Base-by-base conservation (phyloP, 2,797 vertebrate genomes). In the Pangasius krempfi region DNA sequence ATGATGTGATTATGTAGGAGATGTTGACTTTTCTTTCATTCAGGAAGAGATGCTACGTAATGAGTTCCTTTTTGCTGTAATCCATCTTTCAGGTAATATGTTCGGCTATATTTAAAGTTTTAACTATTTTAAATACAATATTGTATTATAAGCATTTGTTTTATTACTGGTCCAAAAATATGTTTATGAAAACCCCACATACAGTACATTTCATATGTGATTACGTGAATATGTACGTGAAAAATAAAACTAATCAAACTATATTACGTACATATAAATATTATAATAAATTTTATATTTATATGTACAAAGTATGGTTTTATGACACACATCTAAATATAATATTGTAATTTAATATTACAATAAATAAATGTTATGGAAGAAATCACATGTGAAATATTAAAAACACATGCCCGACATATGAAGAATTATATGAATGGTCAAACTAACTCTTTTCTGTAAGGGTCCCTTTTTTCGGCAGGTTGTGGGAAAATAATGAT, bases 61-160 rank as follows among this genome's bases (percentile, higher is more conserved):
- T 66, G 84, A 54, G 25, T 81, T 90, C 56, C 6, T 92, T 25
- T 79, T 90, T 75, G 72, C 87, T 37, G 56, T 85, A 16, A 85
- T 91, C 73, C 88, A 88, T 87, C 64, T 88, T 27, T 87, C 88
- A 90, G 91, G 91, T 92, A 92, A 89, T 33, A 33, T 33, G 50
- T 75, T 47, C 20, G 37, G 2, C 5, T 85, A 50, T 25, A 56
- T 56, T 60, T 27, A 44, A 40, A 86, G 14, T 27, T 40, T 30
- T 64, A 56, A 81, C 13, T 68, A 50, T 18, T 40, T 66, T 52
- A 44, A 56, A 25, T 66, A n/a, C 54, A 66, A 37, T 52, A 33
- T 14, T 54, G 7, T 9, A 33, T 18, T 52, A 40, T 18, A 12
- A 62, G n/a, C 27, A 16, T 56, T 54, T 79, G 3, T 9, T 33